Conservation (phyloP, 1,140 invertebrate genomes). For the Drosophila setifemur region DNA sequence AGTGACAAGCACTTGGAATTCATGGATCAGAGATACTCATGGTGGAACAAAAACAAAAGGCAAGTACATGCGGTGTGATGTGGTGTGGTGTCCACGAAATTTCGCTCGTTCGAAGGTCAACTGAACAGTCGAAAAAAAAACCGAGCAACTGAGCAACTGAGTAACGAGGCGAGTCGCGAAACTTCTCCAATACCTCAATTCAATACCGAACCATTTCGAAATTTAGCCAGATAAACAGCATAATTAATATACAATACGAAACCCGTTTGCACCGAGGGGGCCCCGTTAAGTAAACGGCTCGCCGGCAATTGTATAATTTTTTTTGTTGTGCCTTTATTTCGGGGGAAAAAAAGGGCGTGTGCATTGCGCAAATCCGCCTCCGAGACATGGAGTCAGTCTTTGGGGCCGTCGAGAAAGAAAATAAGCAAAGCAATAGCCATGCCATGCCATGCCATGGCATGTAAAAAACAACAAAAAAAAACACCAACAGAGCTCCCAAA, state of each 20-base stretch:
- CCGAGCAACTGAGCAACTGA: constrained; percentile 19
- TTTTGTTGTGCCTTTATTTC: neutral
- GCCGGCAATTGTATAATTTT: constrained; percentile 65
- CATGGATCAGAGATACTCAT: constrained; percentile 16
- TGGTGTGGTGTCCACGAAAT: constrained; percentile 37
- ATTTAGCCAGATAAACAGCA: constrained; percentile 66
- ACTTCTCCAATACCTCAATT: constrained; percentile 39
- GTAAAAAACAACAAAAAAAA: neutral
- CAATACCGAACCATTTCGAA: constrained; percentile 45
- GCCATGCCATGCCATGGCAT: too few species aligned
- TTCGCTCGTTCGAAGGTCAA: constrained; percentile 66
- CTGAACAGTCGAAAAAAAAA: constrained; percentile 34
- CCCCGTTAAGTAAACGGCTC: constrained; percentile 41
- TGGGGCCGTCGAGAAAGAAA: constrained; percentile 9
- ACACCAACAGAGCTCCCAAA: neutral
- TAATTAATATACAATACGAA: constrained; percentile 70
- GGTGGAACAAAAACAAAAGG: neutral
- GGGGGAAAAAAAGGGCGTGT: constrained; percentile 59
- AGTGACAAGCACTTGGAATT: constrained; percentile 39
- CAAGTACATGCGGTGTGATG: neutral
- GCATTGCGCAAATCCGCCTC: constrained; percentile 60
- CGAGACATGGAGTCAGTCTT: constrained; percentile 14
- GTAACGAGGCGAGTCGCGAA: constrained; percentile 27
- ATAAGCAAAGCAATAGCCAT: constrained; percentile 4
- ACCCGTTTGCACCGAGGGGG: constrained; percentile 52